Percentiles rank a stretch among this genome's conserved stretches.
Evolutionary conservation across 2,888 invertebrate species (phyloP).

Genomic region (Ochlodes sylvanus): DNA sequence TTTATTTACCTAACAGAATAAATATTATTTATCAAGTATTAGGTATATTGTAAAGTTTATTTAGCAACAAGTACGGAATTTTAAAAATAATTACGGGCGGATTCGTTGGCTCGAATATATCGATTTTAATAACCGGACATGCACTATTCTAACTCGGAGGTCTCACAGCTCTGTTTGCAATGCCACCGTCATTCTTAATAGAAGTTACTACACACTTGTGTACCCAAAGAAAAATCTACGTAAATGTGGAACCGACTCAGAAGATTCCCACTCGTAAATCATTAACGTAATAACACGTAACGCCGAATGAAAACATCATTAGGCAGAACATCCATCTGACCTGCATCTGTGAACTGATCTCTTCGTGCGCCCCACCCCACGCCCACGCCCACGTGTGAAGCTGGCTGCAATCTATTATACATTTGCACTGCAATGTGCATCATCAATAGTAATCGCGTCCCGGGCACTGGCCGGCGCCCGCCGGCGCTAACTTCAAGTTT

Average conservation of each 20-base stretch:
- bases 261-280: constrained; percentile 1
- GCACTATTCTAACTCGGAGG: too few species aligned
- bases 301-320: constrained; percentile 17
- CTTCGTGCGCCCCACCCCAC: not conserved
- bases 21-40: too few species aligned
- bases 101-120: too few species aligned
- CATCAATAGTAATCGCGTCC: not conserved
- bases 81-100: too few species aligned
- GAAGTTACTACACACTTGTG: too few species aligned
- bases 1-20: too few species aligned
- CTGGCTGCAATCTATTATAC: constrained; percentile 21
- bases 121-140: too few species aligned
- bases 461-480: constrained; percentile 1
- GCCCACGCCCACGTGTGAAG: constrained; percentile 4
- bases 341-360: not conserved
- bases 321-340: not conserved
- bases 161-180: too few species aligned
- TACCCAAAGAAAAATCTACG: too few species aligned
- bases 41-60: too few species aligned
- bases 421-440: not conserved
- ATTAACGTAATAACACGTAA: not conserved
- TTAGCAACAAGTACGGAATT: too few species aligned
- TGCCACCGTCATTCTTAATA: too few species aligned
- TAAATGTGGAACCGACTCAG: not conserved
- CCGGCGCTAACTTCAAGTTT: not conserved